Conservation (phyloP, 2,113 vertebrate genomes). For the Tylochromis polylepis region DNA sequence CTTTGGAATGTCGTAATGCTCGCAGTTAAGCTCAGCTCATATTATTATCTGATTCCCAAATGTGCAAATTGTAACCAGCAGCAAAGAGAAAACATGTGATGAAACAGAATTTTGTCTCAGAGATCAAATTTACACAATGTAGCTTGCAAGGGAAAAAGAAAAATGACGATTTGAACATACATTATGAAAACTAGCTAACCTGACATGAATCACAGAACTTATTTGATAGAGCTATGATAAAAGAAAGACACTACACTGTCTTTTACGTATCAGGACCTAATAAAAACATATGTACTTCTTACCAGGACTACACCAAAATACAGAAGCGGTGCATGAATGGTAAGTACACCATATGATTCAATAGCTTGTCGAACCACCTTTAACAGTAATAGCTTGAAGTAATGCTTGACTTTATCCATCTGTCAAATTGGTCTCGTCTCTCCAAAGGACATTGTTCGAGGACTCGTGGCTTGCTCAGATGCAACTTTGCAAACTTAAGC, state of each 20-base stretch:
- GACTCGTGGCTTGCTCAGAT: background rate
- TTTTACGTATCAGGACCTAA: background rate
- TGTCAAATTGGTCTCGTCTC: background rate
- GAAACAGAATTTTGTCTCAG: background rate
- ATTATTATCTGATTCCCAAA: background rate
- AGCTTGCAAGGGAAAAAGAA: background rate
- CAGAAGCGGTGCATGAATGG: background rate
- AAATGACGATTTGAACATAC: background rate
- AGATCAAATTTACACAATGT: background rate
- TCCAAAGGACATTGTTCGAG: background rate
- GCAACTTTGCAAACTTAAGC: background rate
- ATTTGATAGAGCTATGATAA: background rate
- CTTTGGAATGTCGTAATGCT: background rate
- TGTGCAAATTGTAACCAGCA: background rate
- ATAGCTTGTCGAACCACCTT: background rate
- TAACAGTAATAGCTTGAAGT: background rate
- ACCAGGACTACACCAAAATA: background rate
- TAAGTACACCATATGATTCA: background rate
- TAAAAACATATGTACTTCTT: background rate
- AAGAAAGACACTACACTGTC: background rate
- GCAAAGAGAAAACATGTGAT: background rate
- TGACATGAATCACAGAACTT: background rate
- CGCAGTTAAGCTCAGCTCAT: background rate
- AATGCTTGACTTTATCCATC: background rate
- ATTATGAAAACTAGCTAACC: background rate